phyloP scores from a whole-genome alignment of 2,888 invertebrate species.

The Cataglyphis livida region DNA sequence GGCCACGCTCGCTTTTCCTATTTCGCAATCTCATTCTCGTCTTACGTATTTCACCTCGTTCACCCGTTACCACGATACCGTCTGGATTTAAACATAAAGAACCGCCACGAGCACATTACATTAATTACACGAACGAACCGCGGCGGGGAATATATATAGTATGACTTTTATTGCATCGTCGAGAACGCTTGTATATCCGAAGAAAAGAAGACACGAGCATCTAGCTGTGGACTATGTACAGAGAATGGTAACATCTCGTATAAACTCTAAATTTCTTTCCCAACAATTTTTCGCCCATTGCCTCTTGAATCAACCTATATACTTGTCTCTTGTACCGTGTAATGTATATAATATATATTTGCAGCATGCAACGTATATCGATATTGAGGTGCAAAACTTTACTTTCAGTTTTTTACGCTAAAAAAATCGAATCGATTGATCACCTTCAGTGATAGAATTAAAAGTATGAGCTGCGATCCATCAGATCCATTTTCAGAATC shows the following conservation, averaged over 20 bases:
- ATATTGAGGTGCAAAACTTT: not conserved
- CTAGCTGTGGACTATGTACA: not conserved
- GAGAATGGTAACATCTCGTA: not conserved
- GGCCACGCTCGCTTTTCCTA: slow-evolving; percentile 26
- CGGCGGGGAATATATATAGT: not conserved
- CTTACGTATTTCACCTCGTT: slow-evolving; percentile 38
- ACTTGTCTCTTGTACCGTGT: not conserved
- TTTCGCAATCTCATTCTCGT: slow-evolving; percentile 28
- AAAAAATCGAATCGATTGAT: slow-evolving; percentile 35
- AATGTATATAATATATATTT: not conserved
- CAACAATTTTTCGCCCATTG: not conserved
- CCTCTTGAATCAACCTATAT: not conserved
- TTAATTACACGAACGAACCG: slow-evolving; percentile 42
- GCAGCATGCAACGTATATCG: not conserved
- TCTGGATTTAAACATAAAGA: slow-evolving; percentile 51
- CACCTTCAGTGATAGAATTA: not conserved
- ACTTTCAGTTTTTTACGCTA: not conserved
- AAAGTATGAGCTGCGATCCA: not conserved
- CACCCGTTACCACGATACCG: slow-evolving; percentile 9
- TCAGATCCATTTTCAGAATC: not conserved
- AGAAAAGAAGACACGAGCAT: slow-evolving; percentile 6
- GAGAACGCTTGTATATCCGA: not conserved
- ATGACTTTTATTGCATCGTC: slow-evolving; percentile 30
- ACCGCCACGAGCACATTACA: slow-evolving; percentile 26
- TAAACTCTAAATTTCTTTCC: not conserved